These are phyloP conservation scores for Pleuronectes platessa DNA, from an alignment of 2,113 vertebrate genomes.

Conservation along the genomic window DNA sequence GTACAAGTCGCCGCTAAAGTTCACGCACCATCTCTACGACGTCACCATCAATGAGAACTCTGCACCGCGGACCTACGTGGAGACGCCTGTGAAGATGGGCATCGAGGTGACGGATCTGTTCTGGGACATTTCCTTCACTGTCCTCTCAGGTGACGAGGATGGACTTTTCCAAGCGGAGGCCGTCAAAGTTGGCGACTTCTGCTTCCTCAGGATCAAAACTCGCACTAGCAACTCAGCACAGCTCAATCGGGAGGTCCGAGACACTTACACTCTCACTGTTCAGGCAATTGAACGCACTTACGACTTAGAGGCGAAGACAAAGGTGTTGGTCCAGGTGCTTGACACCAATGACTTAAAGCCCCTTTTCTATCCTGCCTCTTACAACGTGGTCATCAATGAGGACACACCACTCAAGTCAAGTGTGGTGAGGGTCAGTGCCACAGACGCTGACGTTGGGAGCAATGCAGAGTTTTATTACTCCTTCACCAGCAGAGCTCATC, in stretches of 20 bases:
- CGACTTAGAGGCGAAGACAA: slow-evolving; percentile 84
- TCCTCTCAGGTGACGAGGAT: slow-evolving; percentile 87
- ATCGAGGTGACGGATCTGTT: slow-evolving; percentile 81
- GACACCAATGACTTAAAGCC: slow-evolving; percentile 96
- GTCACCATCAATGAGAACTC: slow-evolving; percentile 94
- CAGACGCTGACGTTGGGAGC: slow-evolving; percentile 92
- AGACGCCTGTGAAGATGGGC: slow-evolving; percentile 90
- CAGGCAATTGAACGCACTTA: slow-evolving; percentile 88
- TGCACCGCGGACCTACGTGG: slow-evolving; percentile 90
- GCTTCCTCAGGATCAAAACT: slow-evolving; percentile 92
- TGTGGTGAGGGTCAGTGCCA: slow-evolving; percentile 89
- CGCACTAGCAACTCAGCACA: slow-evolving; percentile 87
- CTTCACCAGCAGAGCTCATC: slow-evolving; percentile 84
- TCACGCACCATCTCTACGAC: slow-evolving; percentile 94
- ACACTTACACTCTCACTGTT: slow-evolving; percentile 89
- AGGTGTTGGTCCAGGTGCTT: slow-evolving; percentile 89
- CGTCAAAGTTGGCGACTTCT: slow-evolving; percentile 89
- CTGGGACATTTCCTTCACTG: slow-evolving; percentile 87
- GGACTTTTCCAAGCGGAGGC: slow-evolving; percentile 90
- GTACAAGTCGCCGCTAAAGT: slow-evolving; percentile 82
- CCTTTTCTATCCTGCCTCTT: slow-evolving; percentile 95
- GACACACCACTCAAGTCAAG: slow-evolving; percentile 85
- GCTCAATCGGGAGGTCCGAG: slow-evolving; percentile 93
- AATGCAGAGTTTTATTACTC: slow-evolving; percentile 92
- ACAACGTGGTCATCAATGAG: slow-evolving; percentile 88